These are phyloP conservation scores for Agrotis puta DNA, from an alignment of 2,888 invertebrate genomes.

Conservation along the genomic window DNA sequence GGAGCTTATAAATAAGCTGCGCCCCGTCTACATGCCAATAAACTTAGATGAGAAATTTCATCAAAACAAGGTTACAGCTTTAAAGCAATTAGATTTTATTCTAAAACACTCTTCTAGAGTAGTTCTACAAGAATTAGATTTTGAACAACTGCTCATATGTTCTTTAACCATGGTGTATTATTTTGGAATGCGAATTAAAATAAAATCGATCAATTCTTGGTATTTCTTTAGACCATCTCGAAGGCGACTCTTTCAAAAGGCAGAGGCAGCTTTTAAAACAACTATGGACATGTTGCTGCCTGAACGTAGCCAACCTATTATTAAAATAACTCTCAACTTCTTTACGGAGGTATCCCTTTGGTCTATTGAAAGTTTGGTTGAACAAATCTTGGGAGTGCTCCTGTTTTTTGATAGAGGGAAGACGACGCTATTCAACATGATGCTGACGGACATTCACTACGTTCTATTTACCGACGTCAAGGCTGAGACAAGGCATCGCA, in stretches of 20 bases:
- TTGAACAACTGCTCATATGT: conserved; percentile 74
- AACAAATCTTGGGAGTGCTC: conserved; percentile 78
- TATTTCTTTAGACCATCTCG: conserved; percentile 65
- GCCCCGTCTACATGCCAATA: conserved; percentile 71
- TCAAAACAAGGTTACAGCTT: conserved; percentile 70
- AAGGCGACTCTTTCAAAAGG: conserved; percentile 73
- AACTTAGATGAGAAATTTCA: conserved; percentile 70
- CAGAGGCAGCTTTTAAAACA: conserved; percentile 76
- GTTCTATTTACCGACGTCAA: conserved; percentile 75
- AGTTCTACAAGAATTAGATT: conserved; percentile 72
- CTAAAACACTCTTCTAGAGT: conserved; percentile 64
- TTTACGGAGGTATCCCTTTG: conserved; percentile 75
- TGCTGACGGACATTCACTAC: conserved; percentile 80
- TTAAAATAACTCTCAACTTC: conserved; percentile 77
- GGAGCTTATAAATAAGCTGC: conserved; percentile 70
- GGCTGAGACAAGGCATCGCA: conserved; percentile 81
- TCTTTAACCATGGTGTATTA: conserved; percentile 78
- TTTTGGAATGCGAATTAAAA: conserved; percentile 80
- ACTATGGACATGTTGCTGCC: conserved; percentile 76
- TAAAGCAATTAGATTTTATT: conserved; percentile 71
- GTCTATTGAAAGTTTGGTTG: conserved; percentile 79
- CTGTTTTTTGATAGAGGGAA: conserved; percentile 75
- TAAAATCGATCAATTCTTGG: conserved; percentile 69
- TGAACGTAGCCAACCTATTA: conserved; percentile 74
- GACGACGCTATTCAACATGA: conserved; percentile 75